These are phyloP conservation scores for Oscheius sp. DNA, from an alignment of 2,888 invertebrate species.

Conservation along the genomic window DNA sequence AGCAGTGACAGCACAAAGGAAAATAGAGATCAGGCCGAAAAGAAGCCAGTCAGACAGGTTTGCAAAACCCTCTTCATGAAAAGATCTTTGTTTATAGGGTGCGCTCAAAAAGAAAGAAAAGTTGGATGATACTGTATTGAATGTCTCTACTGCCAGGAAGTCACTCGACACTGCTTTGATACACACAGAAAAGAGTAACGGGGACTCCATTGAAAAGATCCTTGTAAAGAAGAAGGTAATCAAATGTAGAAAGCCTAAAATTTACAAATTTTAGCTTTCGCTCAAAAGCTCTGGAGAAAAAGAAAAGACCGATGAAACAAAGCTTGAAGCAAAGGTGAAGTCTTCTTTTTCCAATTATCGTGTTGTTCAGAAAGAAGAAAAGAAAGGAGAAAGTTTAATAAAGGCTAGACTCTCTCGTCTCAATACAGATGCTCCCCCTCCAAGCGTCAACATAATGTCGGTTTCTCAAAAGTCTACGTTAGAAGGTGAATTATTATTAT, in stretches of 20 bases:
- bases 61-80: background rate
- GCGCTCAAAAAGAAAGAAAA: conserved; percentile 37
- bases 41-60: conserved; percentile 41
- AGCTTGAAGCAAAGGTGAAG: background rate
- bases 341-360: background rate
- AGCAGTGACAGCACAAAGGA: conserved; percentile 39
- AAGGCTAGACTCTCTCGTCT: conserved; percentile 2
- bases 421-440: conserved; percentile 8
- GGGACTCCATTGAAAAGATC: background rate
- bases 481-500: background rate
- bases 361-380: conserved; percentile 10
- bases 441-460: conserved; percentile 15
- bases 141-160: conserved; percentile 1
- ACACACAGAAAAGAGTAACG: background rate
- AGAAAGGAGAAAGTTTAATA: background rate
- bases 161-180: background rate
- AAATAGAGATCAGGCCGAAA: conserved; percentile 21
- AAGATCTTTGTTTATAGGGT: conserved; percentile 31
- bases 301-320: background rate
- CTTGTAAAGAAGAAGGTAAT: background rate
- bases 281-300: conserved; percentile 7
- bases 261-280: background rate
- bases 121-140: conserved; percentile 1
- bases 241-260: background rate
- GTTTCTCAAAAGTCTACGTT: background rate